Percentiles rank a stretch among this genome's conserved stretches.
phyloP scores from a whole-genome alignment of 2,797 vertebrate genomes.

The Poeciliopsis presidionis region DNA sequence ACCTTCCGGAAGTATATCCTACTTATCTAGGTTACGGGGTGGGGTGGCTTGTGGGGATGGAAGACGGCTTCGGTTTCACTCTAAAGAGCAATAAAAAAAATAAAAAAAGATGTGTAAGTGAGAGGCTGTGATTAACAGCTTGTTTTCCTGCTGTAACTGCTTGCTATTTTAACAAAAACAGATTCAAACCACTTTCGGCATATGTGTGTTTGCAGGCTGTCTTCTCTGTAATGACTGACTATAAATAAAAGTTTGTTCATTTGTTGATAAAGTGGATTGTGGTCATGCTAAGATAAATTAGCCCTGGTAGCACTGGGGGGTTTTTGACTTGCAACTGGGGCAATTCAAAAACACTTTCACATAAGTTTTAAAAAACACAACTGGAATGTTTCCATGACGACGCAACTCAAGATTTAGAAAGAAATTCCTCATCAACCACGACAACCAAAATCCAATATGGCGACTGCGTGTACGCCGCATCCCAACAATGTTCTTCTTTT shows the following conservation, averaged over 20 bases:
- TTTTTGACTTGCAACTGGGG: no score
- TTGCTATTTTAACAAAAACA: slow-evolving; percentile 59
- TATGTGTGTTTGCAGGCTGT: slow-evolving; percentile 58
- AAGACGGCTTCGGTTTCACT: slow-evolving; percentile 44
- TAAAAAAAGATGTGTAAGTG: slow-evolving; percentile 6
- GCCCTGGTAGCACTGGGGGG: no score
- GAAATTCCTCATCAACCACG: neutral
- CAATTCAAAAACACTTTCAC: no score
- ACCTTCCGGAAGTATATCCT: slow-evolving; percentile 61
- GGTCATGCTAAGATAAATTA: neutral
- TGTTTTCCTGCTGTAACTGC: slow-evolving; percentile 68
- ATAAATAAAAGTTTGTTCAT: slow-evolving; percentile 77
- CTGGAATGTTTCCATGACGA: neutral
- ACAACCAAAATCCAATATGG: neutral
- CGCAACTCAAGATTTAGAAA: neutral
- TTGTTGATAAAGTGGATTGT: slow-evolving; percentile 31
- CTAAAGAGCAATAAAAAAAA: slow-evolving; percentile 51
- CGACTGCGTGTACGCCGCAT: neutral
- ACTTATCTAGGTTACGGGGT: slow-evolving; percentile 60
- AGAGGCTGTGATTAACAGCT: slow-evolving; percentile 70
- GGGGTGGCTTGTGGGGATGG: neutral
- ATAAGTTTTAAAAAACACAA: no score
- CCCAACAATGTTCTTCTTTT: neutral
- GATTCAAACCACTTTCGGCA: slow-evolving; percentile 72
- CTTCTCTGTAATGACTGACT: slow-evolving; percentile 69